Conservation (phyloP, 2,888 invertebrate genomes). For the Drosophila peninsularis region DNA sequence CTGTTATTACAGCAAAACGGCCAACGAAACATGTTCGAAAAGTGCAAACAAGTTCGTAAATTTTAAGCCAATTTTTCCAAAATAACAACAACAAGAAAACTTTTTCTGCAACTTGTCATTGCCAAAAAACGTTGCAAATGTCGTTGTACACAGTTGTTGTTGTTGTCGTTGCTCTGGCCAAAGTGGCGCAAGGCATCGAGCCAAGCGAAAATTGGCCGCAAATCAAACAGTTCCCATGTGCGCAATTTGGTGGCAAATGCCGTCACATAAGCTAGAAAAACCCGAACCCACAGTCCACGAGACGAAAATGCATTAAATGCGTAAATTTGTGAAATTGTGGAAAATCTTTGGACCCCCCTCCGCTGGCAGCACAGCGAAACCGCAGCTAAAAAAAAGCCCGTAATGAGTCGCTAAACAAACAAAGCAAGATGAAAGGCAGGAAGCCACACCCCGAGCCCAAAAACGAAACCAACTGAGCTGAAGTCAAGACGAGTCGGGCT, state of each 20-base stretch:
- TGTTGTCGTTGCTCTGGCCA: slow-evolving; percentile 32
- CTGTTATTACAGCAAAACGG: slow-evolving; percentile 40
- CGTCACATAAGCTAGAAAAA: slow-evolving; percentile 65
- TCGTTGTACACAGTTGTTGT: slow-evolving; percentile 58
- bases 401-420: slow-evolving; percentile 38
- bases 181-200: slow-evolving; percentile 65
- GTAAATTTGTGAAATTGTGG: slow-evolving; percentile 51
- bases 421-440: slow-evolving; percentile 50
- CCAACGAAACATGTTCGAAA: slow-evolving; percentile 60
- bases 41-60: slow-evolving; percentile 70
- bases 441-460: slow-evolving; percentile 62
- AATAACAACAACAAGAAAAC: slow-evolving; percentile 32
- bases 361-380: background rate
- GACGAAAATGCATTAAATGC: slow-evolving; percentile 48
- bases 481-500: slow-evolving; percentile 7
- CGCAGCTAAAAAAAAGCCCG: slow-evolving; percentile 13
- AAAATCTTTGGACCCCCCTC: slow-evolving; percentile 22
- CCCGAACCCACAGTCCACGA: slow-evolving; percentile 38
- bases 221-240: slow-evolving; percentile 81
- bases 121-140: slow-evolving; percentile 77
- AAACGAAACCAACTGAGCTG: slow-evolving; percentile 3
- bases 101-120: slow-evolving; percentile 71
- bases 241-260: slow-evolving; percentile 67
- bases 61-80: slow-evolving; percentile 67
- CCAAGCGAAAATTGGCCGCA: slow-evolving; percentile 70